phyloP scores from a whole-genome alignment of 35 echinoderm and acorn worm species.

The Anneissia japonica region DNA sequence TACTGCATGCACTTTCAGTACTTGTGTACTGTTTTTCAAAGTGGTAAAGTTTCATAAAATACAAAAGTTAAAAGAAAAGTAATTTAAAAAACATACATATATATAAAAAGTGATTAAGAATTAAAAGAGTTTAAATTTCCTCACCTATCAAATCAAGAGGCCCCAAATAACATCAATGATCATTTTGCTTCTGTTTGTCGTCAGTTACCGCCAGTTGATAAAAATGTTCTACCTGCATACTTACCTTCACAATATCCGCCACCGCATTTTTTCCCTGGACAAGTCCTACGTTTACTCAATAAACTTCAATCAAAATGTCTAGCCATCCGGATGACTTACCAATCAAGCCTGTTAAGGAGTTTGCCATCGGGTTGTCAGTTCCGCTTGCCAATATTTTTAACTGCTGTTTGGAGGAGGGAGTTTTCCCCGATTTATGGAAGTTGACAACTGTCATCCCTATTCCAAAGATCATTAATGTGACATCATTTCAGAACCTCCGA shows the following conservation, averaged over 20 bases:
- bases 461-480: too few relatives aligned
- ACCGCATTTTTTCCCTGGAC: not conserved
- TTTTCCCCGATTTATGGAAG: not conserved
- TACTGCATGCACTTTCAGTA: too few relatives aligned
- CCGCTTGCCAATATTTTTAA: not conserved
- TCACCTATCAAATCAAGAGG: too few relatives aligned
- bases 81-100: too few relatives aligned
- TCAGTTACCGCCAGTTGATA: not conserved
- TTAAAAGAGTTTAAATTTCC: too few relatives aligned
- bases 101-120: too few relatives aligned
- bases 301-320: conserved; percentile 17
- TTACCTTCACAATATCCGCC: conserved; percentile 18
- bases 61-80: too few relatives aligned
- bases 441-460: too few relatives aligned
- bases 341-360: not conserved
- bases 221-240: not conserved
- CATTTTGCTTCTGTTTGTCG: not conserved
- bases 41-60: too few relatives aligned
- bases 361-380: not conserved
- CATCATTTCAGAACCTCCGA: not conserved
- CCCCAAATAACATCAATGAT: not conserved
- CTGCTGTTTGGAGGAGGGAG: not conserved
- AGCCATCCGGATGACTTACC: conserved; percentile 21
- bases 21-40: too few relatives aligned
- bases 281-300: not conserved